Evolutionary conservation across 2,113 vertebrate species (phyloP).

Genomic region (Murina feae): DNA sequence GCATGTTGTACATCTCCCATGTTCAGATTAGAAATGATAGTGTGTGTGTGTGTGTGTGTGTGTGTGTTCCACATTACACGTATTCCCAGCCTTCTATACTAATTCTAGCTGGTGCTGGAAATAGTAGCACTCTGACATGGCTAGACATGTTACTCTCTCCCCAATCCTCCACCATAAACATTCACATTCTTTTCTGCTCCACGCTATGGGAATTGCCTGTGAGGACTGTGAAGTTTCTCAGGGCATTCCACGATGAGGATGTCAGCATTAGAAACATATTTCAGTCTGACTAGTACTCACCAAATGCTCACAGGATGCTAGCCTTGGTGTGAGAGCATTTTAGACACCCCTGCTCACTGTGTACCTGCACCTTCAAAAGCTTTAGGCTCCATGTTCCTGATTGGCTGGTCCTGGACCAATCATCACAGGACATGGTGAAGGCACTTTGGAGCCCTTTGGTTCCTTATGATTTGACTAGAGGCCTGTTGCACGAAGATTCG

Average conservation of each 20-base stretch:
- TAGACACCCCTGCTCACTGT: background rate
- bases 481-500: no score
- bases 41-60: background rate
- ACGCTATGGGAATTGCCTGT: conserved; percentile 39
- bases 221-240: conserved; percentile 41
- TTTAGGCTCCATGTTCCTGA: background rate
- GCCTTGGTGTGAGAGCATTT: background rate
- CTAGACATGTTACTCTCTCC: conserved; percentile 18
- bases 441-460: background rate
- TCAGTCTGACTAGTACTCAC: conserved; percentile 3
- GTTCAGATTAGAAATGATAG: background rate
- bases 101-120: conserved; percentile 6
- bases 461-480: background rate
- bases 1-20: background rate
- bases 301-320: background rate
- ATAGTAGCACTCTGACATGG: conserved; percentile 35
- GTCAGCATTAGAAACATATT: background rate
- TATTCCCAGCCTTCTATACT: background rate
- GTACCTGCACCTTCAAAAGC: background rate
- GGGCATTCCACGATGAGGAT: conserved; percentile 41
- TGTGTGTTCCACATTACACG: background rate
- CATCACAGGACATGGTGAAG: background rate
- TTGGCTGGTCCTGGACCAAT: background rate
- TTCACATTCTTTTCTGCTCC: conserved; percentile 23
- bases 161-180: conserved; percentile 33